Evolutionary conservation across 2,113 vertebrate species (phyloP).

Genomic region (Ranitomeya variabilis): DNA sequence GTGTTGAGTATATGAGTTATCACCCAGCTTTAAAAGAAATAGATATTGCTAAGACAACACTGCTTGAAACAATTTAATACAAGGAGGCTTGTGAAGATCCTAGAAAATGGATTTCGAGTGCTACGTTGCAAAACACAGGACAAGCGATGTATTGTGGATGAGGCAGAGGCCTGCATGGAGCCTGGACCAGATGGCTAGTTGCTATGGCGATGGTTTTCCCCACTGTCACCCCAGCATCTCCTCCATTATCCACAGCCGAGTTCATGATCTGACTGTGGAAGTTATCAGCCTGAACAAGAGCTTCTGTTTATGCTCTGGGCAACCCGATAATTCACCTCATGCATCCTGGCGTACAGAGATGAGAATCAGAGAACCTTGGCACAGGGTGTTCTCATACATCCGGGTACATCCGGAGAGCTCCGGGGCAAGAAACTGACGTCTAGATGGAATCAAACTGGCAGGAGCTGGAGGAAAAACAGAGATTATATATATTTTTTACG

Average conservation of each 20-base stretch:
- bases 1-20: no score
- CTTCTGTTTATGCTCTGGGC: conserved; percentile 48
- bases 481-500: neutral
- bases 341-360: neutral
- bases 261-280: neutral
- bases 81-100: no score
- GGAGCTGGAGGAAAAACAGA: conserved; percentile 7
- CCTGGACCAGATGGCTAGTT: conserved; percentile 6
- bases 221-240: neutral
- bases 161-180: no score
- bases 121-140: no score
- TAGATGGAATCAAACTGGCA: conserved; percentile 2
- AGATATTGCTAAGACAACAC: no score
- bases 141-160: no score
- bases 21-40: no score
- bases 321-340: neutral
- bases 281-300: neutral
- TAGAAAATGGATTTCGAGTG: no score
- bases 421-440: neutral
- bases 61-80: no score
- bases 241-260: neutral
- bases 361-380: neutral
- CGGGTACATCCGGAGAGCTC: conserved; percentile 14
- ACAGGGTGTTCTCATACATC: neutral
- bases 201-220: neutral